Conservation (phyloP, 2,113 vertebrate species). For the Prolemur simus region DNA sequence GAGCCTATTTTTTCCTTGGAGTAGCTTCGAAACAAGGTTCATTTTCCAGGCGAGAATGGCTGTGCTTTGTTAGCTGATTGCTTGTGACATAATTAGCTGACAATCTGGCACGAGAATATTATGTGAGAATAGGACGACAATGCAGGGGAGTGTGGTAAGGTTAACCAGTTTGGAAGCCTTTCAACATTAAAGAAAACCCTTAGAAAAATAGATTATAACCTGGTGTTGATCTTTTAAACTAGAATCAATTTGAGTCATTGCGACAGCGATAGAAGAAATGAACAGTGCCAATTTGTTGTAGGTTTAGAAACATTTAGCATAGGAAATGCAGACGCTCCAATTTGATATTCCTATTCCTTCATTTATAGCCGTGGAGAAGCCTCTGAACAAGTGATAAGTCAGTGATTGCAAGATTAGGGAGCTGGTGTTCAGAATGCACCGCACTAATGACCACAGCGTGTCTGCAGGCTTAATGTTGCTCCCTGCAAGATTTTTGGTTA, state of each 20-base stretch:
- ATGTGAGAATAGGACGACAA: slow-evolving; percentile 15
- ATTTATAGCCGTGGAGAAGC: fast-evolving
- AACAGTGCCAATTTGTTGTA: slow-evolving; percentile 7
- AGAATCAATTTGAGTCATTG: slow-evolving; percentile 63
- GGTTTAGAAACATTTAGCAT: neutral
- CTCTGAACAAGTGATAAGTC: neutral
- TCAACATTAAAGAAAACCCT: slow-evolving; percentile 37
- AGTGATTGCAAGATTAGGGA: neutral
- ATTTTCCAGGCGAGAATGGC: slow-evolving; percentile 50
- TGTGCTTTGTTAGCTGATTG: slow-evolving; percentile 60
- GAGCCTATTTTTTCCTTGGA: neutral
- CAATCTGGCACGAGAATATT: slow-evolving; percentile 55
- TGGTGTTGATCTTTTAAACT: slow-evolving; percentile 60
- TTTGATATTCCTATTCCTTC: neutral
- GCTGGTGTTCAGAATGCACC: slow-evolving; percentile 69
- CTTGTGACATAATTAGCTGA: slow-evolving; percentile 72
- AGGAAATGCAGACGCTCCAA: slow-evolving; percentile 28
- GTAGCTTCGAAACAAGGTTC: slow-evolving; percentile 51
- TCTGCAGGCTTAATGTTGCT: neutral
- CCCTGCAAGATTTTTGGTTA: slow-evolving; percentile 59
- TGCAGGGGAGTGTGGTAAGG: neutral
- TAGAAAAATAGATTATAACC: neutral
- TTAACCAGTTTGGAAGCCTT: slow-evolving; percentile 68
- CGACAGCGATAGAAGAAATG: neutral
- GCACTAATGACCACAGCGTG: neutral